Conservation (phyloP, 2,113 vertebrate genomes). For the Motacilla tschutschensis region DNA sequence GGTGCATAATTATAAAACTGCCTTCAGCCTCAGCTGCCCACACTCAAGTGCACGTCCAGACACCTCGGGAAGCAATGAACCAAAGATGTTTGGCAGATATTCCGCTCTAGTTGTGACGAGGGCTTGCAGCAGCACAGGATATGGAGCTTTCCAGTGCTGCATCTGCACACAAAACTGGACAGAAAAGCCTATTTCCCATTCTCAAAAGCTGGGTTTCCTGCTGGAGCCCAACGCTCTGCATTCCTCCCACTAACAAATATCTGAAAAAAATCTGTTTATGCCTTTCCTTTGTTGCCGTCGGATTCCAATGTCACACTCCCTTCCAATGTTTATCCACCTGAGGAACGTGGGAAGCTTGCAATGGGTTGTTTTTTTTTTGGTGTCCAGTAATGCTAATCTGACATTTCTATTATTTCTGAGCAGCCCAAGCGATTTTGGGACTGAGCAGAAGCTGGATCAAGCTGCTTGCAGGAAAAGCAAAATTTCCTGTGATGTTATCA, state of each 20-base stretch:
- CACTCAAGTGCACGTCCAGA: not conserved
- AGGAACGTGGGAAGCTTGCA: not conserved
- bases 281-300: not conserved
- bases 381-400: not conserved
- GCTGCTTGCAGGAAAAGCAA: not conserved
- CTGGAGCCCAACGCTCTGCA: fast-evolving
- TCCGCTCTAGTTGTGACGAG: not conserved
- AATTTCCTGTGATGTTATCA: not conserved
- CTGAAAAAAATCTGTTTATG: not conserved
- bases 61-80: not conserved
- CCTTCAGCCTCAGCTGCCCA: slow-evolving; percentile 1
- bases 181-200: slow-evolving; percentile 13
- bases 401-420: not conserved
- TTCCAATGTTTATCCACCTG: not conserved
- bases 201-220: not conserved
- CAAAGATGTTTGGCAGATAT: not conserved
- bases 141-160: not conserved
- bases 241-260: not conserved
- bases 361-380: not conserved
- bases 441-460: not conserved
- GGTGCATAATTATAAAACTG: slow-evolving; percentile 24
- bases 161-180: not conserved
- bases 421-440: not conserved
- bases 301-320: not conserved
- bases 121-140: slow-evolving; percentile 2